A percentile compares a stretch with the other conserved stretches of the same genome.
Conservation (phyloP, 1,140 invertebrate species). For the Drosophila obscura region DNA sequence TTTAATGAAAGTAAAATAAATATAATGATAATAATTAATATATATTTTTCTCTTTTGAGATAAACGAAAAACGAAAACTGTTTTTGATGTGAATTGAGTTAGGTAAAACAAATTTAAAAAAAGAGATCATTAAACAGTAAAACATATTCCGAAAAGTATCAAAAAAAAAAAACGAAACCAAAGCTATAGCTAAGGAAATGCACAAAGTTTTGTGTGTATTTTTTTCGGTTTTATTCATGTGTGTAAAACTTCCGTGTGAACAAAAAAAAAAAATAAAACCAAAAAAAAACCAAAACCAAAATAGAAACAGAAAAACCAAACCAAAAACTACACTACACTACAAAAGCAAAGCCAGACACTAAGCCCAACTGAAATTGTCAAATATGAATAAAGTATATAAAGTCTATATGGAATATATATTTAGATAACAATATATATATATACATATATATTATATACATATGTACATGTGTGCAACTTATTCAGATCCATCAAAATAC, state of each 20-base stretch:
- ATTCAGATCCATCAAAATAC: slow-evolving; percentile 71
- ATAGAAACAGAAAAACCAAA: slow-evolving; percentile 1
- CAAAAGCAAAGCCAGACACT: slow-evolving; percentile 76
- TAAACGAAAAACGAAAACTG: slow-evolving; percentile 69
- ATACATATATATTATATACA: slow-evolving; percentile 65
- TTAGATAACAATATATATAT: slow-evolving; percentile 76
- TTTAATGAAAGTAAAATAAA: slow-evolving; percentile 49
- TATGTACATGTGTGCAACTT: slow-evolving; percentile 78
- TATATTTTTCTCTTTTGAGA: slow-evolving; percentile 82
- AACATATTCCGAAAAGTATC: slow-evolving; percentile 70
- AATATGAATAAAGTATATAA: slow-evolving; percentile 64
- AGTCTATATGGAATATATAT: slow-evolving; percentile 78
- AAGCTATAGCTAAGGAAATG: slow-evolving; percentile 51
- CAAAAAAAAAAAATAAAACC: slow-evolving; percentile 21
- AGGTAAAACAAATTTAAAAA: slow-evolving; percentile 47
- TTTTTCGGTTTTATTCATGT: slow-evolving; percentile 72
- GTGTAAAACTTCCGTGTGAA: slow-evolving; percentile 77
- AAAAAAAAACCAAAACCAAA: slow-evolving; percentile 10
- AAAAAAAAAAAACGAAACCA: slow-evolving; percentile 50
- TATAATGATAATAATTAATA: slow-evolving; percentile 78
- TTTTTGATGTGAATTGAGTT: slow-evolving; percentile 80
- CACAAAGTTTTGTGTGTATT: slow-evolving; percentile 69
- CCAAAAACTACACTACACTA: slow-evolving; percentile 68
- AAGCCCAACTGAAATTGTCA: slow-evolving; percentile 82
- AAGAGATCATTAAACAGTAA: slow-evolving; percentile 47